A percentile compares a stretch with the other conserved stretches of the same genome.
These are phyloP conservation scores for Agriopis marginaria DNA, from an alignment of 2,888 invertebrate genomes.

Conservation along the genomic window DNA sequence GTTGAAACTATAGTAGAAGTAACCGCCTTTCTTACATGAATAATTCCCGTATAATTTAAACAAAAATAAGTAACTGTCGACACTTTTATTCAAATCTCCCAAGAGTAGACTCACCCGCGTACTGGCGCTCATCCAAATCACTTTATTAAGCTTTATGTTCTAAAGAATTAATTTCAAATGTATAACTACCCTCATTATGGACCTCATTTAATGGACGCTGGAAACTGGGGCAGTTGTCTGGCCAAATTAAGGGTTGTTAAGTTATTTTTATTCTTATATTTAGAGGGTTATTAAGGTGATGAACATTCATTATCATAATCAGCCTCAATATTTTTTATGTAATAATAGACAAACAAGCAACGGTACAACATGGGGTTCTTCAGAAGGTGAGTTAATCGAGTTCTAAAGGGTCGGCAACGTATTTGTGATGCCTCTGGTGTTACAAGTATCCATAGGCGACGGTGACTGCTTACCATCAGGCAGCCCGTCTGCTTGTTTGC, in stretches of 20 bases:
- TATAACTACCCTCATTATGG: slow-evolving; percentile 34
- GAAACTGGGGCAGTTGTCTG: slow-evolving; percentile 12
- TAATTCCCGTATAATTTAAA: too few species aligned
- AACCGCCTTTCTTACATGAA: too few species aligned
- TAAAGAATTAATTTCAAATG: slow-evolving; percentile 53
- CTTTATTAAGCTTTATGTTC: slow-evolving; percentile 53
- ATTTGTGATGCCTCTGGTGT: too few species aligned
- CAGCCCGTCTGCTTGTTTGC: too few species aligned
- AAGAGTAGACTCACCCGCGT: slow-evolving; percentile 7
- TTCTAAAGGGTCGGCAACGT: too few species aligned
- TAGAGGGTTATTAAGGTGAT: not conserved
- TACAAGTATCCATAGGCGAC: too few species aligned
- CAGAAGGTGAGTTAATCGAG: too few species aligned
- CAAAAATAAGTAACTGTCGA: not conserved
- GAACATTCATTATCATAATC: not conserved
- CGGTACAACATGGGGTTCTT: too few species aligned
- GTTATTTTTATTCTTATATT: not conserved
- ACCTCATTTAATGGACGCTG: slow-evolving; percentile 19
- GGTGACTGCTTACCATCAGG: too few species aligned
- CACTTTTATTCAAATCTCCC: slow-evolving; percentile 9
- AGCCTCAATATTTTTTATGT: not conserved
- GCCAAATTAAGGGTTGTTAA: slow-evolving; percentile 6
- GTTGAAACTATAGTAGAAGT: too few species aligned
- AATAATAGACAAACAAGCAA: too few species aligned
- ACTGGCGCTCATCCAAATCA: slow-evolving; percentile 52